These are phyloP conservation scores for Argyra leucocephala DNA, from an alignment of 2,888 invertebrate genomes.

Conservation along the genomic window DNA sequence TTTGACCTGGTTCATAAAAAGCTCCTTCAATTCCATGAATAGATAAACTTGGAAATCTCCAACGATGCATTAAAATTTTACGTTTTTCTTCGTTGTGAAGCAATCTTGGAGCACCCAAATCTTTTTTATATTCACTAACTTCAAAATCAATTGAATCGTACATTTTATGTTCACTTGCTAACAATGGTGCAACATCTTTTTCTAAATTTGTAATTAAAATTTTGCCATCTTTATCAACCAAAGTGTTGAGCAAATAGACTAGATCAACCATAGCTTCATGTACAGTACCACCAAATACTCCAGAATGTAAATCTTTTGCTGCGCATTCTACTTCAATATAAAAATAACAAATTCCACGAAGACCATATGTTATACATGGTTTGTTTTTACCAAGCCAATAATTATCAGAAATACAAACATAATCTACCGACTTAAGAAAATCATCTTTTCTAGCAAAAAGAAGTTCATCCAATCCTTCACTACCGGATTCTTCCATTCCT, in stretches of 20 bases:
- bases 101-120: slow-evolving; percentile 59
- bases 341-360: slow-evolving; percentile 89
- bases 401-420: slow-evolving; percentile 95
- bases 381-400: slow-evolving; percentile 97
- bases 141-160: slow-evolving; percentile 83
- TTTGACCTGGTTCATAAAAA: slow-evolving; percentile 83
- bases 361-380: slow-evolving; percentile 93
- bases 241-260: slow-evolving; percentile 69
- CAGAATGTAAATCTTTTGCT: slow-evolving; percentile 88
- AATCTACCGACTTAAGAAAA: slow-evolving; percentile 78
- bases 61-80: slow-evolving; percentile 82
- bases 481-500: slow-evolving; percentile 97
- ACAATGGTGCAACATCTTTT: slow-evolving; percentile 63
- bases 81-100: slow-evolving; percentile 71
- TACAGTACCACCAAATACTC: slow-evolving; percentile 89
- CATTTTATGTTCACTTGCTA: slow-evolving; percentile 57
- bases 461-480: slow-evolving; percentile 86
- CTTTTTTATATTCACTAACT: slow-evolving; percentile 58
- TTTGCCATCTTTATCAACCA: slow-evolving; percentile 78
- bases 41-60: slow-evolving; percentile 89
- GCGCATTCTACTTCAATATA: slow-evolving; percentile 80
- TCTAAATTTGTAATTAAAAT: slow-evolving; percentile 76
- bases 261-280: slow-evolving; percentile 87
- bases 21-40: slow-evolving; percentile 92
- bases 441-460: slow-evolving; percentile 57